phyloP scores from a whole-genome alignment of 2,113 vertebrate species.

The Pollimyrus isidori region DNA sequence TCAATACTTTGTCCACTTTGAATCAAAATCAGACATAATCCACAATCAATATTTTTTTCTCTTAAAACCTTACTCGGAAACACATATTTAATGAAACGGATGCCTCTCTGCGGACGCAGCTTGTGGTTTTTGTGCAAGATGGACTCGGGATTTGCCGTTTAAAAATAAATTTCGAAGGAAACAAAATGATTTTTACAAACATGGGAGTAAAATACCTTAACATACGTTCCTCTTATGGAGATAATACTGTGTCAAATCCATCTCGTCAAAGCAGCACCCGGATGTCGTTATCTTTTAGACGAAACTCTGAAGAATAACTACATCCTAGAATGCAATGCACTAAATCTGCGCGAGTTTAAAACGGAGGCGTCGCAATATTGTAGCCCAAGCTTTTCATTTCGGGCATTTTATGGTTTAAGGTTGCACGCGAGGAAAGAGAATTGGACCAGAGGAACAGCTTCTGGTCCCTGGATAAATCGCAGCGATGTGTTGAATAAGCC shows the following conservation, averaged over 20 bases:
- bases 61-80: background rate
- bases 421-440: constrained; percentile 12
- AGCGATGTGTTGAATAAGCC: constrained; percentile 32
- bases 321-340: background rate
- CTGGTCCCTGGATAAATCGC: constrained; percentile 33
- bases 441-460: constrained; percentile 25
- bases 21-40: background rate
- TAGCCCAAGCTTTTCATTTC: background rate
- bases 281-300: constrained; percentile 57
- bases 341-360: constrained; percentile 2
- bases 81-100: background rate
- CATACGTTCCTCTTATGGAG: background rate
- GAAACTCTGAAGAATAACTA: constrained; percentile 46
- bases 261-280: constrained; percentile 51
- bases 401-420: constrained; percentile 11
- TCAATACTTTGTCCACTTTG: background rate
- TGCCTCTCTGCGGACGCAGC: background rate
- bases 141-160: background rate
- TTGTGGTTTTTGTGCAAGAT: background rate
- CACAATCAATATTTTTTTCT: background rate
- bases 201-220: background rate
- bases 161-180: background rate
- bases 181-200: constrained; percentile 17
- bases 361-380: background rate
- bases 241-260: constrained; percentile 14